Evolutionary conservation across 2,888 invertebrate genomes (phyloP), one percentile per base, ranked within the genome.

Genomic region (Micoletzkya japonica): DNA sequence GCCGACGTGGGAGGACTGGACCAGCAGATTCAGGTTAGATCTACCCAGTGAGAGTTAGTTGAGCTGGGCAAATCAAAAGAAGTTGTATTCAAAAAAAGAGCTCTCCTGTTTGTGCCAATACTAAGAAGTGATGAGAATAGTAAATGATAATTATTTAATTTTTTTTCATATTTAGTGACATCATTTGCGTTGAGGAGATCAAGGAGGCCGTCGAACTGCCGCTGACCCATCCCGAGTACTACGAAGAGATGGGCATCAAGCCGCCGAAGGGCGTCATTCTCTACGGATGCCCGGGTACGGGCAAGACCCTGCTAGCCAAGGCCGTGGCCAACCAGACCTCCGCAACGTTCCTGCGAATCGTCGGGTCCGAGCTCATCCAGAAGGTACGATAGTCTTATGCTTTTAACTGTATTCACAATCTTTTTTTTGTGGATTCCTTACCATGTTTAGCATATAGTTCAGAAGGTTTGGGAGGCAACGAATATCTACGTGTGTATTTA

Each of bases 181-280:
- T 20, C 7, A 7, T 54, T 54, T 54, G 54, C 14, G 39, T 58
- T 2, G 30, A 68, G 93, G 85, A 95, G 88, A 95, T 95, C 73
- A 95, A 95, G 87, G 98, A 98, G 88, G 95, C 96, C 57, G 98
- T 99, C 10, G 98, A 99, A 86, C 88, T 98, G 74, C 98, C 98
- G 0, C 88, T 98, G 26, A 99, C 98, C 20, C 98, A 99, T 89
- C 98, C 98, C 0, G 98, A 99, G 87, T 97, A 97, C 87, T 98
- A 98, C 86, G 97, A 99, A 87, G 98, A 98, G 88, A 98, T 98
- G 97, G 98, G 98, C 60, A 98, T 99, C 81, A 95, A 95, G 86
- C 97, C 98, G 20, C 98, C 98, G 0, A 98, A 98, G 86, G 98
- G 82, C 30, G 97, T 98, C 0, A 98, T 98, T 85, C 89, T 98